phyloP scores from a whole-genome alignment of 2,888 invertebrate species.

The Smittia sp. region DNA sequence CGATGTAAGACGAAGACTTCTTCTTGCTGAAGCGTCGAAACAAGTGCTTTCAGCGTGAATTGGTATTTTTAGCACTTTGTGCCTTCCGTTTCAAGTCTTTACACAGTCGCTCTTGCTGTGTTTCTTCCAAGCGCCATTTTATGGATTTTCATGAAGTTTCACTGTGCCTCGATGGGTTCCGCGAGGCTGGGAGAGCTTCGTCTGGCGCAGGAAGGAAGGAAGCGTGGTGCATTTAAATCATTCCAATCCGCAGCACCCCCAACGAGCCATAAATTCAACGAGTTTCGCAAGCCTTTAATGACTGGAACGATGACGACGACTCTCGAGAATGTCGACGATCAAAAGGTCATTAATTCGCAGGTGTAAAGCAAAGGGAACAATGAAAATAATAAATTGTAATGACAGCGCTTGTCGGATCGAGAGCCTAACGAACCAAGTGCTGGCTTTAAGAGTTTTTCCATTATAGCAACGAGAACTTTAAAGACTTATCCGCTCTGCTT shows the following conservation, averaged over 20 bases:
- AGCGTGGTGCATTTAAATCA: background rate
- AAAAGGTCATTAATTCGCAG: slow-evolving; percentile 28
- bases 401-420: background rate
- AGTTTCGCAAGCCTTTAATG: background rate
- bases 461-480: background rate
- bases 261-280: background rate
- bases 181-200: background rate
- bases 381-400: background rate
- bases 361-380: slow-evolving; percentile 8
- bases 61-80: slow-evolving; percentile 38
- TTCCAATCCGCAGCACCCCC: background rate
- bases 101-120: slow-evolving; percentile 12
- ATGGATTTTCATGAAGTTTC: slow-evolving; percentile 21
- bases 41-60: slow-evolving; percentile 41
- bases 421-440: background rate
- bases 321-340: background rate
- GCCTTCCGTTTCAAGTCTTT: slow-evolving; percentile 18
- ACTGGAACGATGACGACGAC: background rate
- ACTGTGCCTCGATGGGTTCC: background rate
- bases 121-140: slow-evolving; percentile 40
- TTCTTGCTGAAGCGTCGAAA: slow-evolving; percentile 26
- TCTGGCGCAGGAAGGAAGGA: background rate
- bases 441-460: background rate
- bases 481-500: background rate
- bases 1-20: background rate